These are phyloP conservation scores for Brachyopa scutellaris DNA, from an alignment of 2,888 invertebrate genomes.

Conservation along the genomic window DNA sequence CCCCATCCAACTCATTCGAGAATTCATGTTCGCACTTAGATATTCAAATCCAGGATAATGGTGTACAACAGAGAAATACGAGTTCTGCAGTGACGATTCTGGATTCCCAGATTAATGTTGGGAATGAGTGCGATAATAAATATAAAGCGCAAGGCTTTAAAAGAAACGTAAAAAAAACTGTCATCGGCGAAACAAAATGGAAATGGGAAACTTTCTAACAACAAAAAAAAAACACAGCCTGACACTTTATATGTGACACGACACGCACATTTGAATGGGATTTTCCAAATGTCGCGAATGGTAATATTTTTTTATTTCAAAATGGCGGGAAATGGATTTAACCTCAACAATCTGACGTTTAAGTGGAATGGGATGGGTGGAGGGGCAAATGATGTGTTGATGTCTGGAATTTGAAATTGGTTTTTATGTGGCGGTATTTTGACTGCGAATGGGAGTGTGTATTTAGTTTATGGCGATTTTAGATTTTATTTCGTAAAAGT, in stretches of 20 bases:
- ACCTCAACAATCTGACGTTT: slow-evolving; percentile 31
- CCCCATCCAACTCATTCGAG: background rate
- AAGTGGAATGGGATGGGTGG: background rate
- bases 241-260: slow-evolving; percentile 47
- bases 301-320: slow-evolving; percentile 15
- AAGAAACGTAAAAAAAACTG: slow-evolving; percentile 22
- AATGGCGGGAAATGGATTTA: slow-evolving; percentile 36
- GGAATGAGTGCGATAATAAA: slow-evolving; percentile 48
- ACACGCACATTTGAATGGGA: slow-evolving; percentile 36
- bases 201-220: slow-evolving; percentile 38
- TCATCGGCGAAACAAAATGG: slow-evolving; percentile 23
- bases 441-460: background rate
- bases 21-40: slow-evolving; percentile 45
- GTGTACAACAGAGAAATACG: slow-evolving; percentile 24
- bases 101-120: slow-evolving; percentile 43
- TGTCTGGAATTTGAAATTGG: slow-evolving; percentile 48
- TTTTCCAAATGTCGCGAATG: slow-evolving; percentile 51
- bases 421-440: slow-evolving; percentile 9
- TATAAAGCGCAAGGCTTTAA: slow-evolving; percentile 56
- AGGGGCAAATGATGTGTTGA: slow-evolving; percentile 36
- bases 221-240: slow-evolving; percentile 31
- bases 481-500: slow-evolving; percentile 35
- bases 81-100: slow-evolving; percentile 32
- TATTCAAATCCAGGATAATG: slow-evolving; percentile 64
- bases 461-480: slow-evolving; percentile 28